Evolutionary conservation across 2,797 vertebrate genomes (phyloP).

Genomic region (Sebastiscus albofasciatus): DNA sequence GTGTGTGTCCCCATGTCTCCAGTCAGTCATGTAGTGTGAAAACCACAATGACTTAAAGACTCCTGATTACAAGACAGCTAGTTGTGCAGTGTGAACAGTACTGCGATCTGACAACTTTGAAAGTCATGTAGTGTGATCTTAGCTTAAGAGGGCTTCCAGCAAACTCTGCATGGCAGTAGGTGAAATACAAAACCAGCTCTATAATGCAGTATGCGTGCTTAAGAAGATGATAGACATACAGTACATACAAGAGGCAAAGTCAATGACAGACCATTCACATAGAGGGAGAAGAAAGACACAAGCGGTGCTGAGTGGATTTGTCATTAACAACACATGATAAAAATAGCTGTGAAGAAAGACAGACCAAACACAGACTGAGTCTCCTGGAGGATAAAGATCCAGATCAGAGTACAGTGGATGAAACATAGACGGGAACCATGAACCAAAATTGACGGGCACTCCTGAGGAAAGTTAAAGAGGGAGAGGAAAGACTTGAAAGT

Average conservation of each 20-base stretch:
- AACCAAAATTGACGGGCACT: background rate
- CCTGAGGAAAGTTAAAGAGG: background rate
- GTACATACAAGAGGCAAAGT: background rate
- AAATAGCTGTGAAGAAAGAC: slow-evolving; percentile 4
- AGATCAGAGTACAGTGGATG: slow-evolving; percentile 7
- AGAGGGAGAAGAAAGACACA: background rate
- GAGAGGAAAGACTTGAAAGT: background rate
- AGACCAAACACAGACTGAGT: background rate
- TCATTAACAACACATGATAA: slow-evolving; percentile 1
- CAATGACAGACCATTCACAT: background rate
- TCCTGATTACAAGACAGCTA: too few species aligned
- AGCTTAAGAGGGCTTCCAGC: background rate
- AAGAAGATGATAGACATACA: background rate
- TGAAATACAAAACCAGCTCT: background rate
- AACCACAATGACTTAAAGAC: background rate
- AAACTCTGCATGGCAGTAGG: background rate
- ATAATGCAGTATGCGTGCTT: rapidly evolving
- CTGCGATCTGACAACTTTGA: too few species aligned
- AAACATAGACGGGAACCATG: background rate
- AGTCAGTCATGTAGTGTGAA: background rate
- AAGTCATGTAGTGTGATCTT: too few species aligned
- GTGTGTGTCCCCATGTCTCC: background rate
- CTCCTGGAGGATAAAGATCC: background rate
- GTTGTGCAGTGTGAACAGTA: too few species aligned
- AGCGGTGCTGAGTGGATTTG: background rate